Conservation (phyloP, 2,113 vertebrate genomes). For the Tychaedon coryphoeus region DNA sequence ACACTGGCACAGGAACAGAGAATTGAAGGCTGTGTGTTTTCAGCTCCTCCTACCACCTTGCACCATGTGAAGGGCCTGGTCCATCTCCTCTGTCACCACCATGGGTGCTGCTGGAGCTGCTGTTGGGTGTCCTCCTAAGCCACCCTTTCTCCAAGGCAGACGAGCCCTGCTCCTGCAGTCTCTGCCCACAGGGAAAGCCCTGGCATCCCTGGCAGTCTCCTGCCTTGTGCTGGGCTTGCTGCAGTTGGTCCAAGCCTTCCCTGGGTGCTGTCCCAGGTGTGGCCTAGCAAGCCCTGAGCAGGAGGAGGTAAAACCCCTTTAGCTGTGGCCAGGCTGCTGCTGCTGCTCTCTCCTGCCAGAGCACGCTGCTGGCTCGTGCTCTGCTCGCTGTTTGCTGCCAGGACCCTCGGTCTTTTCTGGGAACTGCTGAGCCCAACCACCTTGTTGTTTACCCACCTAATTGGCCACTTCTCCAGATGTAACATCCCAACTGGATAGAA, state of each 20-base stretch:
- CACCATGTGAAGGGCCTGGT: background rate
- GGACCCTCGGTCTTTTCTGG: background rate
- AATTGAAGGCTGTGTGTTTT: background rate
- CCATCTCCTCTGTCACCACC: background rate
- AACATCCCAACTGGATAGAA: background rate
- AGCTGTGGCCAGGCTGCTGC: background rate
- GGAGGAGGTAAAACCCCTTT: background rate
- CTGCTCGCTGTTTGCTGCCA: background rate
- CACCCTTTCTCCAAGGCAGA: background rate
- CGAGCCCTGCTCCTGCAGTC: accelerated
- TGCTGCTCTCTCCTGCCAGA: background rate
- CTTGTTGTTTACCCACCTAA: background rate
- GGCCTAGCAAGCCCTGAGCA: background rate
- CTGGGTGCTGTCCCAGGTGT: background rate
- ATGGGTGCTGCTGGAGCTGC: background rate
- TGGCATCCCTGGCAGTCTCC: accelerated
- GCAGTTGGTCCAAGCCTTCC: background rate
- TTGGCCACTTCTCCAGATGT: background rate
- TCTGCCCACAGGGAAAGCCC: background rate
- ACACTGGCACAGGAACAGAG: background rate
- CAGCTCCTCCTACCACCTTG: background rate
- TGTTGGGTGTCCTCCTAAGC: background rate
- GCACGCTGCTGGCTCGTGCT: background rate
- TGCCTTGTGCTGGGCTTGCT: background rate
- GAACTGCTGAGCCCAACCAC: background rate